These are phyloP conservation scores for Epistrophella euchroma DNA, from an alignment of 2,888 invertebrate genomes.

Conservation along the genomic window DNA sequence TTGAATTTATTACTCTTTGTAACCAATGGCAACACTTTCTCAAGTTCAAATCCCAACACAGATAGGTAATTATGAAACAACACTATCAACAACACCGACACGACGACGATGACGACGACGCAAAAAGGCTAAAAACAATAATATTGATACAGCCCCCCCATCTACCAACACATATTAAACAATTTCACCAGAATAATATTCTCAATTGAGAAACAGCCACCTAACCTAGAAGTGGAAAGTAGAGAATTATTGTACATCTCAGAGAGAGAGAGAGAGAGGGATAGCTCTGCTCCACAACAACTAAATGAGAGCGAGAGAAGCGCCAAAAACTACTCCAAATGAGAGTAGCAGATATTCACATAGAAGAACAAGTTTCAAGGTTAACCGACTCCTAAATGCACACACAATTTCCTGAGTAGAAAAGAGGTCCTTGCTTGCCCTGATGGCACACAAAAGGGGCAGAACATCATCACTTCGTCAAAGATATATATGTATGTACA, in stretches of 20 bases:
- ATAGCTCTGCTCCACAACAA: background rate
- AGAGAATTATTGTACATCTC: background rate
- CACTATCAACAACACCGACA: background rate
- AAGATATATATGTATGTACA: conserved; percentile 1
- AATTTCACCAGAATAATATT: conserved; percentile 21
- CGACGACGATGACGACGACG: background rate
- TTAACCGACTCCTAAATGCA: conserved; percentile 66
- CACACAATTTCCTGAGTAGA: conserved; percentile 64
- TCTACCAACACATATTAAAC: conserved; percentile 26
- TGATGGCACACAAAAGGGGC: background rate
- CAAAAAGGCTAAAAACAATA: conserved; percentile 38
- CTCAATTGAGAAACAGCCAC: conserved; percentile 16
- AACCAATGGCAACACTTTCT: conserved; percentile 37
- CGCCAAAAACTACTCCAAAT: conserved; percentile 32
- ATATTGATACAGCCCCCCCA: conserved; percentile 24
- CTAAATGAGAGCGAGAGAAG: conserved; percentile 20
- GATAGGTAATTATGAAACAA: conserved; percentile 22
- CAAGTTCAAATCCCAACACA: conserved; percentile 27
- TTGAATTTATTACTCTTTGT: background rate
- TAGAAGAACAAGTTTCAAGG: conserved; percentile 59
- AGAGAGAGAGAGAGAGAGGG: background rate
- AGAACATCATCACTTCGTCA: conserved; percentile 20
- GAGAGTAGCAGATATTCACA: conserved; percentile 19
- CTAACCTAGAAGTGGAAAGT: background rate
- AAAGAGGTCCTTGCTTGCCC: conserved; percentile 31